Base-by-base conservation (phyloP, 37 sponge, comb jelly and placozoan species). In the Ephydatia muelleri region DNA sequence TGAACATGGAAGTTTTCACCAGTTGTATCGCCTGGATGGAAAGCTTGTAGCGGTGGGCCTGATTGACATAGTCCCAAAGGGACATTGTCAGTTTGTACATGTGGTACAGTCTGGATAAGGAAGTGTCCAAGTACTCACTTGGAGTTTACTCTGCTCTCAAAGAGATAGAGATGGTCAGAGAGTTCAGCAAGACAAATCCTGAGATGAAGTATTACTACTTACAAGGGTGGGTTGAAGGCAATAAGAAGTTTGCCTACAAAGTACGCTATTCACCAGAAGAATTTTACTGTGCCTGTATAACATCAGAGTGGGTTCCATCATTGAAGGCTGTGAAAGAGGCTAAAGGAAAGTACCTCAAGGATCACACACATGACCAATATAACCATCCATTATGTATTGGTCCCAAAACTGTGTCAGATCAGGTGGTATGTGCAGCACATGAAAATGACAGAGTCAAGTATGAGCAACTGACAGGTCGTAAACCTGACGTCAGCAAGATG, bases 71-170 rank as follows among this genome's bases (percentile, higher is more conserved):
- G 79, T 96, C 27, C 94, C 94, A 6, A 87, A 84, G 33, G 94
- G 94, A 0, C 80, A 22, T 90, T 86, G 73, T 92, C 91, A 48
- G 72, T 94, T 30, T n/a, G n/a, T n/a, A n/a, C n/a, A n/a, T n/a
- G n/a, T n/a, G n/a, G n/a, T n/a, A n/a, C n/a, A n/a, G n/a, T n/a
- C n/a, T n/a, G n/a, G n/a, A n/a, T n/a, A n/a, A n/a, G n/a, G n/a
- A n/a, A n/a, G n/a, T n/a, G n/a, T 71, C 83, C 43, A 94, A 90
- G 88, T 76, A 79, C 36, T 97, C 97, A 14, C 84, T 97, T 88
- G 97, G 97, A 5, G 95, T 97, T 65, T 97, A 90, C 73, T 92
- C 93, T 37, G 90, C 95, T 85, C 82, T 97, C 69, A 97, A 89
- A 70, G 97, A 97, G 77, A 94, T 97, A n/a, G 93, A 94, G 33